Evolutionary conservation across 2,888 invertebrate genomes (phyloP), one percentile per base, ranked within the genome.

Genomic region (Gisinianus flammeolus): DNA sequence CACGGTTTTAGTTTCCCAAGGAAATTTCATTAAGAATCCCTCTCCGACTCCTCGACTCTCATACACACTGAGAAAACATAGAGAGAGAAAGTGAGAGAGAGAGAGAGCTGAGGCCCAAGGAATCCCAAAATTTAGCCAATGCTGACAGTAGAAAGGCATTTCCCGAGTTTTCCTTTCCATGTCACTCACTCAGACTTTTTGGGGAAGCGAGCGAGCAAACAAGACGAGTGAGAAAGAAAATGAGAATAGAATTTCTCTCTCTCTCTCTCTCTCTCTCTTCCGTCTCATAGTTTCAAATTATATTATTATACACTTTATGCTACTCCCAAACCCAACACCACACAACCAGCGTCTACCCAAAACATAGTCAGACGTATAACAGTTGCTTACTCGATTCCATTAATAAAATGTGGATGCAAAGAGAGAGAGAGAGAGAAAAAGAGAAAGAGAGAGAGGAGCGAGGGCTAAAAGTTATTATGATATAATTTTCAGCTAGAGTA

Each of bases 1-100:
- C 8, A 44, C 8, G 44, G 44, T 6, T 44, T 44, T 44, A 16
- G 16, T 31, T 2, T 44, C 22, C 68, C 31, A 44, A 69, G 44
- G 44, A 33, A 69, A 69, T 69, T 69, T 69, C 68, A 69, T 69
- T 69, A 69, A 44, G 24, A 24, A 10, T 12, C 24, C 22, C 16
- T 66, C 66, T n/a, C 66, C 26, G 19, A 6, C 2, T 26, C n/a
- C 66, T 66, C 66, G 19, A 8, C 28, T 66, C 30, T 30, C 64
- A 64, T 26, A 24, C 64, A 24, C 64, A 64, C 22, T 64, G 26
- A 24, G 12, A 64, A n/a, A 26, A 8, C 5, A 58, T 5, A 58
- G 64, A 64, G 12, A 26, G 26, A 2, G 4, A n/a, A 44, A 44
- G 44, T 44, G 44, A 44, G 44, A 44, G 44, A 44, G 44, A 44